Base-by-base conservation (phyloP, 2,888 invertebrate species). In the Celastrina argiolus region DNA sequence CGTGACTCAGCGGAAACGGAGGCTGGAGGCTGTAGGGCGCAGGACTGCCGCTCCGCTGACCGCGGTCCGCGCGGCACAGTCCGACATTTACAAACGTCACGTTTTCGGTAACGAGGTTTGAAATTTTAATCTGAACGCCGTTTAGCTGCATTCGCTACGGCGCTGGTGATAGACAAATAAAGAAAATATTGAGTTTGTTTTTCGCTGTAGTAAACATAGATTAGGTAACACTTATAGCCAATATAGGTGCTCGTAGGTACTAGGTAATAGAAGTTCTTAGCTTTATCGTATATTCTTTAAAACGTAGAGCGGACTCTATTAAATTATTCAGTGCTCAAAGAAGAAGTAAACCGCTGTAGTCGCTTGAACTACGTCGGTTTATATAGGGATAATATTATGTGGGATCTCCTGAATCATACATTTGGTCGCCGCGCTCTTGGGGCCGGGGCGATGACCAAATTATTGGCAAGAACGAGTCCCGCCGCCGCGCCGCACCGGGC, bases 361-460 rank as follows among this genome's bases (percentile, higher is more conserved):
- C 8, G 16, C 16, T 16, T 26, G 14, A 22, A 31, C 31, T 31
- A 4, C 7, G 2, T 31, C 28, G 28, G 4, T 28, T 3, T 28
- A 28, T n/a, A 2, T 0, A 31, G 31, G 2, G 31, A 63, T 39
- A 64, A 51, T 8, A 51, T 12, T 64, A 51, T 64, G n/a, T n/a
- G n/a, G n/a, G n/a, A n/a, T n/a, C n/a, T n/a, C n/a, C n/a, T n/a
- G n/a, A n/a, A 34, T 45, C 22, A 39, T 22, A 34, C 31, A 34
- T 58, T 31, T 16, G 28, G 34, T 56, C 61, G 31, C 26, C 64
- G 26, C 69, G 66, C 67, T 69, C 69, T 63, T 66, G 66, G 65
- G 70, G 70, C 72, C 77, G 79, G 86, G 84, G 84, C 88, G 84
- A 84, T 88, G 88, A 85, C 88, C 88, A 88, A 85, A 82, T 86